These are phyloP conservation scores for Oreochromis mossambicus DNA, from an alignment of 2,797 vertebrate genomes.

Conservation along the genomic window DNA sequence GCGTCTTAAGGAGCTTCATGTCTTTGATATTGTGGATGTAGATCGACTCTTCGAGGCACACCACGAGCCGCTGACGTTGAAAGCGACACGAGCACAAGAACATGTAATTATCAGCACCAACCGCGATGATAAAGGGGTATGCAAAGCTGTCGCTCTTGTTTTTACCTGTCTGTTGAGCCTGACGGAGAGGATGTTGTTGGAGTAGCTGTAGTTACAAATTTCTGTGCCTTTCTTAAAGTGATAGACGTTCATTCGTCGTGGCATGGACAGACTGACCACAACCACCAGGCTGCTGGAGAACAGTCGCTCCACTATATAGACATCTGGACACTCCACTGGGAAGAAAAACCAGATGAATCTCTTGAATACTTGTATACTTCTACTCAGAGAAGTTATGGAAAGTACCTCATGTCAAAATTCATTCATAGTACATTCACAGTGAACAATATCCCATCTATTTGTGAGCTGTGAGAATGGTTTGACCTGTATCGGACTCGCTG, in stretches of 20 bases:
- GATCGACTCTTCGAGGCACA: constrained; percentile 92
- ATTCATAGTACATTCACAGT: neutral
- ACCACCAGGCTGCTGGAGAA: constrained; percentile 97
- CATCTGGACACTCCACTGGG: constrained; percentile 87
- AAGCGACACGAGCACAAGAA: neutral
- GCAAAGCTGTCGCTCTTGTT: neutral
- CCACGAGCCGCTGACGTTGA: constrained; percentile 84
- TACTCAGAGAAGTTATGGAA: neutral
- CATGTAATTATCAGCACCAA: neutral
- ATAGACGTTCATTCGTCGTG: constrained; percentile 91
- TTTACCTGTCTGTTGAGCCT: constrained; percentile 89
- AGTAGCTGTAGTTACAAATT: constrained; percentile 97
- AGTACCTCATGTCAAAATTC: neutral
- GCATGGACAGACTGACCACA: constrained; percentile 87
- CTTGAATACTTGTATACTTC: neutral
- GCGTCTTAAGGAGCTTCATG: constrained; percentile 93
- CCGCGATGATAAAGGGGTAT: neutral
- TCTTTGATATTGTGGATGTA: constrained; percentile 97
- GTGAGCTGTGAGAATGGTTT: neutral
- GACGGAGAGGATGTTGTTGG: constrained; percentile 89
- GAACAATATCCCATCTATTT: neutral
- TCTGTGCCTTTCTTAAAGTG: constrained; percentile 97
- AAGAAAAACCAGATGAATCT: neutral
- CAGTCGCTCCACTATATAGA: constrained; percentile 92
- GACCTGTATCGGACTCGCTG: neutral